Evolutionary conservation across 2,888 invertebrate species (phyloP), one percentile per base, ranked within the genome.

Genomic region (Panopea generosa): DNA sequence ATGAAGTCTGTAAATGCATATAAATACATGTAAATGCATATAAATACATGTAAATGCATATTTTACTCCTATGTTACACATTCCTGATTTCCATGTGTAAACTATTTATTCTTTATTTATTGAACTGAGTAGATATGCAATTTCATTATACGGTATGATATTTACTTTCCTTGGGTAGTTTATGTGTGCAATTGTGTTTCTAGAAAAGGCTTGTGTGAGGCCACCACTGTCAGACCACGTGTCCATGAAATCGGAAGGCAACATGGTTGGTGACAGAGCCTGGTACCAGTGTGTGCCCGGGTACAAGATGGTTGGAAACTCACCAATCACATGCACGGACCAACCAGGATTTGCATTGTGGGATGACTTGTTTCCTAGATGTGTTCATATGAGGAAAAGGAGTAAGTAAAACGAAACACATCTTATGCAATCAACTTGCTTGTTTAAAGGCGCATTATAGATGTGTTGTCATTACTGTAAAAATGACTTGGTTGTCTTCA

Each of bases 341-440:
- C 85, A 85, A 50, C 81, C 81, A 18, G 81, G 77, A 1, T 84
- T 83, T 47, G 85, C 84, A 0, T 72, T 85, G 1, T 85, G 85
- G 85, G 77, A 83, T 33, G 79, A 84, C 43, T 49, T 55, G 9
- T 82, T 76, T 47, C 85, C 85, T 0, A 56, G 74, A 60, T 85
- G 85, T 60, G 72, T 84, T 14, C 66, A 67, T 27, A 66, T 50
- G 9, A 57, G 68, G 24, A 80, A 77, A 57, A 38, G 81, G 47
- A 79, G 84, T 79, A 66, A 70, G 73, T 22, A 52, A 18, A 33
- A 33, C n/a, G n/a, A n/a, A n/a, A n/a, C n/a, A n/a, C n/a, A n/a
- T n/a, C n/a, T n/a, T n/a, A n/a, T n/a, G n/a, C n/a, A n/a, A n/a
- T n/a, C n/a, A n/a, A 14, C 22, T 24, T 9, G 14, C n/a, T 49